phyloP scores from a whole-genome alignment of 2,797 vertebrate species.

The Simalia tracyae region DNA sequence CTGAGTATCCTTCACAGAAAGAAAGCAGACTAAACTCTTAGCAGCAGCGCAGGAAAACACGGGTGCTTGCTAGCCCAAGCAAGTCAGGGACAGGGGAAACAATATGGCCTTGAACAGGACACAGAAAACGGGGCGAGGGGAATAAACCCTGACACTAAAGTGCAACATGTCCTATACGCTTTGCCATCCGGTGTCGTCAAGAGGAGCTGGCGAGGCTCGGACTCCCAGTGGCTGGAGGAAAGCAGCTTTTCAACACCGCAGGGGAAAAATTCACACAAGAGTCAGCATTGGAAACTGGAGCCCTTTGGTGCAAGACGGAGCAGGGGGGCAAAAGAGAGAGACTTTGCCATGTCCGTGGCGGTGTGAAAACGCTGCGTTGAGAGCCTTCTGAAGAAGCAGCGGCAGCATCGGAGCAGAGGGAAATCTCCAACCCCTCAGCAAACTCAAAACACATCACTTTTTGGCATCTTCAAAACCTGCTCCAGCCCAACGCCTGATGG shows the following conservation, averaged over 20 bases:
- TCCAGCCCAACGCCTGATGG: not conserved
- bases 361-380: not conserved
- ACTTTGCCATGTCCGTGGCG: constrained; percentile 21
- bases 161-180: constrained; percentile 66
- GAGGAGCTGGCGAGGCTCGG: constrained; percentile 55
- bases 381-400: constrained; percentile 59
- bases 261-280: constrained; percentile 51
- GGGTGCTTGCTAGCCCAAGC: constrained; percentile 35
- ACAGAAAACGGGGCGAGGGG: constrained; percentile 1
- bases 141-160: constrained; percentile 68
- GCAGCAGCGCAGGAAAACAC: constrained; percentile 37
- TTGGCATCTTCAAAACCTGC: constrained; percentile 69
- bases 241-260: constrained; percentile 31
- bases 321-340: constrained; percentile 17
- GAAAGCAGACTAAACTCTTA: not conserved
- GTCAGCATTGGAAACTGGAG: constrained; percentile 40
- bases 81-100: constrained; percentile 48
- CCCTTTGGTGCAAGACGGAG: constrained; percentile 53
- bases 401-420: constrained; percentile 66
- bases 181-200: constrained; percentile 43
- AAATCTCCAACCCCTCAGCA: constrained; percentile 54
- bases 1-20: constrained; percentile 24
- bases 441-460: constrained; percentile 61
- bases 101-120: constrained; percentile 42
- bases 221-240: constrained; percentile 64